Evolutionary conservation across 1,140 invertebrate genomes (phyloP), one percentile per base, ranked within the genome.

Genomic region (Proctacanthus coquilletti): DNA sequence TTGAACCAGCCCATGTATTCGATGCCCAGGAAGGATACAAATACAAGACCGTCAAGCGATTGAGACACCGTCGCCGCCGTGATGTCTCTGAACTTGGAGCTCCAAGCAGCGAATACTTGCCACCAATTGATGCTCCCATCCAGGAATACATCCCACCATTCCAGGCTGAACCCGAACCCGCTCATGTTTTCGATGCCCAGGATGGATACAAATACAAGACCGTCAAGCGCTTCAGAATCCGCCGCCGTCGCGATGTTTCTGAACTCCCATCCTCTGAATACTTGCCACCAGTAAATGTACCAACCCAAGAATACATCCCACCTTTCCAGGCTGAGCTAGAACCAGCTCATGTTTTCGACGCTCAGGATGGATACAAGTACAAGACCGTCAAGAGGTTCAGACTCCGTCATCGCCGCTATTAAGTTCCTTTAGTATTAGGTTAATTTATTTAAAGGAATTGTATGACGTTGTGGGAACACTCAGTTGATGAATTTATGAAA

Each of bases 201-300:
- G 53, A 56, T 47, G 53, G 53, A n/a, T 55, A 55, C 47, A 52
- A 51, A 31, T 56, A 56, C 51, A 56, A 56, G 45, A 53, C 53
- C 34, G 53, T 56, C 18, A 53, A 51, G 32, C 49, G 49, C 36
- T 45, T 53, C 18, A 56, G 51, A 51, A 17, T 40, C 40, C 52
- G 50, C 39, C 39, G 39, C 15, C 39, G 35, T 34, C 47, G 47
- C 40, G 47, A 49, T 44, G 47, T 49, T 5, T 34, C 39, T 15
- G 47, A 47, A 45, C 36, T 52, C 34, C 52, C 38, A 29, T 49
- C 49, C 40, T n/a, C n/a, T n/a, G 54, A 57, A 38, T 57, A 57
- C 30, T 44, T 57, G 43, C 52, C 54, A 17, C 54, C 54, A 11
- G 49, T 55, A 23, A 52, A 57, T 44, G 56, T n/a, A n/a, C n/a